Percentiles rank a stretch among this genome's conserved stretches.
Evolutionary conservation across 2,888 invertebrate species (phyloP).

Genomic region (Dioctria rufipes): DNA sequence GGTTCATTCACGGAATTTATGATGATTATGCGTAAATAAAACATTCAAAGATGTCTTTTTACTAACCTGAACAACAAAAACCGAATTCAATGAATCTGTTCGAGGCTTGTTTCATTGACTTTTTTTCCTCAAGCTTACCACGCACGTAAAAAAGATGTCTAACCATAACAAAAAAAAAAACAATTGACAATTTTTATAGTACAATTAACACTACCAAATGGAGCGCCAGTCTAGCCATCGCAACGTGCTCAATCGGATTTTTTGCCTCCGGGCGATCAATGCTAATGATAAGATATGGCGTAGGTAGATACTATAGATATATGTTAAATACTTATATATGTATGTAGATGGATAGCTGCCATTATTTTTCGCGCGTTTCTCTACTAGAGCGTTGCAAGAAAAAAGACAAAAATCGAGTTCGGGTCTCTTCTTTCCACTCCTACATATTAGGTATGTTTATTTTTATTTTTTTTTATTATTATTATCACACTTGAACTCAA

Average conservation of each 20-base stretch:
- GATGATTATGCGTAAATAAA: slow-evolving; percentile 46
- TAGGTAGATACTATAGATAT: neutral
- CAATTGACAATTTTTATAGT: slow-evolving; percentile 50
- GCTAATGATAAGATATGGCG: slow-evolving; percentile 20
- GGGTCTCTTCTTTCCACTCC: no score
- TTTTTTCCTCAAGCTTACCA: slow-evolving; percentile 31
- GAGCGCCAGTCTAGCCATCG: neutral
- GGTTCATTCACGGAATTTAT: slow-evolving; percentile 12
- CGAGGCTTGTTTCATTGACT: slow-evolving; percentile 39
- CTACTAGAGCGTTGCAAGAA: neutral
- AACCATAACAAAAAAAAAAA: slow-evolving; percentile 9
- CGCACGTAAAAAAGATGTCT: slow-evolving; percentile 7
- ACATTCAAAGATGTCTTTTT: slow-evolving; percentile 35
- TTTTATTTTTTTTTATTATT: neutral
- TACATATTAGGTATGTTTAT: no score
- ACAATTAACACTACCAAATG: slow-evolving; percentile 42
- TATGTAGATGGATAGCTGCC: neutral
- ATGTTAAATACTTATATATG: neutral
- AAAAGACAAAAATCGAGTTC: neutral
- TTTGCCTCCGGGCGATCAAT: slow-evolving; percentile 15
- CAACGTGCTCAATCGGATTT: neutral
- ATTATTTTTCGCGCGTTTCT: neutral
- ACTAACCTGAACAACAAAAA: slow-evolving; percentile 5
- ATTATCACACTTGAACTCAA: slow-evolving; percentile 16
- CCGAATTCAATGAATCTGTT: slow-evolving; percentile 36